These are phyloP conservation scores for Mus minutoides DNA, from an alignment of 2,797 vertebrate species.

Conservation along the genomic window DNA sequence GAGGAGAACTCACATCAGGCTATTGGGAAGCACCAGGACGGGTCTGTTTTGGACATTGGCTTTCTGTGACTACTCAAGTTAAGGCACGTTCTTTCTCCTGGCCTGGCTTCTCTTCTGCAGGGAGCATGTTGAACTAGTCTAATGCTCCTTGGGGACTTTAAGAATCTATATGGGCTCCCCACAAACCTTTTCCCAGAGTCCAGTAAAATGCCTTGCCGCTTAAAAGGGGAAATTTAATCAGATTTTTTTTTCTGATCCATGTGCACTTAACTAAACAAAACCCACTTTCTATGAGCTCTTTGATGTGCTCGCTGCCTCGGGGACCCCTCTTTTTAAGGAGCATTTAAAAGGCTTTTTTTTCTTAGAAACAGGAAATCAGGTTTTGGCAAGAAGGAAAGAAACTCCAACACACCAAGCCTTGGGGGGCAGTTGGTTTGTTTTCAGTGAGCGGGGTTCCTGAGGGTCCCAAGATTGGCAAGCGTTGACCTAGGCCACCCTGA, in stretches of 20 bases:
- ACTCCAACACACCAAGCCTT: constrained; percentile 59
- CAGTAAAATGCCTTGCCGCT: constrained; percentile 66
- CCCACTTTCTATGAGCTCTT: constrained; percentile 77
- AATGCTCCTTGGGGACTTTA: not conserved
- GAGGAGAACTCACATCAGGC: not conserved
- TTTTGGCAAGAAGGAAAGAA: constrained; percentile 78
- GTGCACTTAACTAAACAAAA: constrained; percentile 75
- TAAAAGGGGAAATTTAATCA: constrained; percentile 75
- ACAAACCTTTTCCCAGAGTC: constrained; percentile 25
- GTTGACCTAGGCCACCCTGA: constrained; percentile 70
- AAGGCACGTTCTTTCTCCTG: not conserved
- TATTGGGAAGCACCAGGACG: not conserved
- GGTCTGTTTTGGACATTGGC: not conserved
- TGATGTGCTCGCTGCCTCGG: constrained; percentile 77
- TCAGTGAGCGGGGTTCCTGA: constrained; percentile 48
- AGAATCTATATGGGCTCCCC: constrained; percentile 22
- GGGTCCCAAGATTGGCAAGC: constrained; percentile 60
- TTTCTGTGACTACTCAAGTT: not conserved
- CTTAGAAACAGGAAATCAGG: constrained; percentile 82
- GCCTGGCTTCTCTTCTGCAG: not conserved
- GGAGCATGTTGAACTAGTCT: not conserved
- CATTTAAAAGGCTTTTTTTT: constrained; percentile 74
- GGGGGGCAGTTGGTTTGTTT: constrained; percentile 67
- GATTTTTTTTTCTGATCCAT: constrained; percentile 70
- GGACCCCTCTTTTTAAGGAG: constrained; percentile 63